phyloP scores from a whole-genome alignment of 2,113 vertebrate species.

The Copsychus sechellarum region DNA sequence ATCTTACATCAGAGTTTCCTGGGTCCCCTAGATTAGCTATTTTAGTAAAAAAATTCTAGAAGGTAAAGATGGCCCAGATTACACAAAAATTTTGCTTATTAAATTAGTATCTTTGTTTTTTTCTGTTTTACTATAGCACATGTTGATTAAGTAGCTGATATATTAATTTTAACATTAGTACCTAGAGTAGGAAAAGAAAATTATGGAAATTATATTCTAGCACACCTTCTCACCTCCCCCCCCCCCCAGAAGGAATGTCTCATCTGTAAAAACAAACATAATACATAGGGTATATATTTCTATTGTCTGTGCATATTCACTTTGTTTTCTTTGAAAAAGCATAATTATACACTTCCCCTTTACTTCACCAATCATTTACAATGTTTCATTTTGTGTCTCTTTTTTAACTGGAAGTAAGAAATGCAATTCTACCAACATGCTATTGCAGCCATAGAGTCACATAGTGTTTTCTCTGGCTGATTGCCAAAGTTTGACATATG shows the following conservation, averaged over 20 bases:
- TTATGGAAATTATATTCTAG: not conserved
- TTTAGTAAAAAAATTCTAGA: not conserved
- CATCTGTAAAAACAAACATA: rapidly evolving
- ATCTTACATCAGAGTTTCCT: not conserved
- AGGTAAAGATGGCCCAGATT: not conserved
- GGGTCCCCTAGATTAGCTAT: not conserved
- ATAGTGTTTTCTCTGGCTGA: not conserved
- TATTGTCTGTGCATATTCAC: not conserved
- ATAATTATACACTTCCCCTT: not conserved
- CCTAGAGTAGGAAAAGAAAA: not conserved
- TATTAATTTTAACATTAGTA: not conserved
- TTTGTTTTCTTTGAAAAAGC: not conserved
- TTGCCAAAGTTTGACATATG: not conserved
- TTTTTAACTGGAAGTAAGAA: not conserved
- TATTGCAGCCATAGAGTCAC: not conserved
- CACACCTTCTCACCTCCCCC: rapidly evolving
- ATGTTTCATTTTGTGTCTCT: not conserved
- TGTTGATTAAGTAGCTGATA: not conserved
- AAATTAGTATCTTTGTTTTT: not conserved
- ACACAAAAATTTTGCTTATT: not conserved
- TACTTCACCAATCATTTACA: not conserved
- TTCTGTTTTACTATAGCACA: not conserved
- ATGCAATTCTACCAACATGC: not conserved
- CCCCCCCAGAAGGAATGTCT: not conserved
- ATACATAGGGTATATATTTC: not conserved